Evolutionary conservation across 2,113 vertebrate genomes (phyloP), one percentile per base, ranked within the genome.

Genomic region (Psettodes erumei): DNA sequence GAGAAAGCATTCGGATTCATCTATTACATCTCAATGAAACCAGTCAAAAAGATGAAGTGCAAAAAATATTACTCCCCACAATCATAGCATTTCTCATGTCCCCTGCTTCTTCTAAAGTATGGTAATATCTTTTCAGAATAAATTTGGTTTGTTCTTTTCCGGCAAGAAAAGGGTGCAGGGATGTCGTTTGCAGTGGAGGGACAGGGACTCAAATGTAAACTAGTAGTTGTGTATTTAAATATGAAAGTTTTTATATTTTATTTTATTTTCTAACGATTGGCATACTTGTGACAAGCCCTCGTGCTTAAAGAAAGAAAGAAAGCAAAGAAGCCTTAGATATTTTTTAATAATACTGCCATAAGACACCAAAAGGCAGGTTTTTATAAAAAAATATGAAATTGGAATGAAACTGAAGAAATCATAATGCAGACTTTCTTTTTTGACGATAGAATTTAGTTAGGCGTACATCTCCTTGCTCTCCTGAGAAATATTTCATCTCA

Each of bases 141-240:
- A 27, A n/a, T 23, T 60, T 40, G 19, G 8, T 2, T 67, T 59
- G 1, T 19, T 61, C 16, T 16, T n/a, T 33, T 28, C 23, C 43
- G 54, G 35, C 7, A 53, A 27, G 19, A 71, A 30, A 47, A 21
- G 47, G 11, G 23, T 55, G 56, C 35, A 42, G 38, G 35, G 10
- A 27, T 28, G 23, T 38, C 30, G 71, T 45, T 63, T n/a, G 8
- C 62, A 53, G 18, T 53, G 11, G 12, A 0, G 16, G 15, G 19
- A 55, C 69, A 23, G 7, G 42, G 56, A 70, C 28, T 71, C 23
- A 11, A 30, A 85, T 86, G 66, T 18, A 77, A 83, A 86, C 37
- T 30, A 37, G 32, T 63, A 71, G 62, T 86, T 79, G 77, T 86
- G 25, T 83, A 77, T 86, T 85, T 77, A 64, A 84, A 81, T 81